Evolutionary conservation across 2,113 vertebrate genomes (phyloP).

Genomic region (Dicentrarchus labrax): DNA sequence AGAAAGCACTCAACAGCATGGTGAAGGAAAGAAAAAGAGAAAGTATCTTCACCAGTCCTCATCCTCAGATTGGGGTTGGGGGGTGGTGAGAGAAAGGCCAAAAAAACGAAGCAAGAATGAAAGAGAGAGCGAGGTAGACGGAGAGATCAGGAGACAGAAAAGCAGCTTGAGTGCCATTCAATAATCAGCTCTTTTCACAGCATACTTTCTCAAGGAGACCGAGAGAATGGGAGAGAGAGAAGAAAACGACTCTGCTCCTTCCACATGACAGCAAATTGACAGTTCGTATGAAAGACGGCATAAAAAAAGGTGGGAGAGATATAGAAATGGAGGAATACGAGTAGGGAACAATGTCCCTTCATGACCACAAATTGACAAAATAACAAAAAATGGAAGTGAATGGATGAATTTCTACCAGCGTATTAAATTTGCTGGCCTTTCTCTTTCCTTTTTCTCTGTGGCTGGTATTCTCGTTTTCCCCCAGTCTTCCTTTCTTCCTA

Average conservation of each 20-base stretch:
- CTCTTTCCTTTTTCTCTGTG: neutral
- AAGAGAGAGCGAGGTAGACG: constrained; percentile 58
- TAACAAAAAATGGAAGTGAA: constrained; percentile 42
- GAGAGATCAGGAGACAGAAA: constrained; percentile 70
- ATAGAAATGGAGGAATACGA: constrained; percentile 22
- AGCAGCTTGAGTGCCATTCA: constrained; percentile 76
- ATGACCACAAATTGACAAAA: constrained; percentile 53
- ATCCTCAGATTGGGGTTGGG: constrained; percentile 58
- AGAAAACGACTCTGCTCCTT: constrained; percentile 58
- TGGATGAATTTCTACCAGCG: neutral
- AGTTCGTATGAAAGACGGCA: constrained; percentile 57
- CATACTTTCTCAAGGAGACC: constrained; percentile 74
- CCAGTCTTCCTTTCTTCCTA: neutral
- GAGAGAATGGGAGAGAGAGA: constrained; percentile 47
- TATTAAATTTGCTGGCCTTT: constrained; percentile 19
- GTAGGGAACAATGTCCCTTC: constrained; percentile 35
- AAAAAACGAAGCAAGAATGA: constrained; percentile 63
- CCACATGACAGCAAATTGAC: constrained; percentile 65
- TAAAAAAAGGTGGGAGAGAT: constrained; percentile 4
- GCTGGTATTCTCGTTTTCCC: neutral
- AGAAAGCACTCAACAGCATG: constrained; percentile 70
- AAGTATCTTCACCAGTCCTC: constrained; percentile 72
- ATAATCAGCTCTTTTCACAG: constrained; percentile 80
- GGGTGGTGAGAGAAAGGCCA: constrained; percentile 25
- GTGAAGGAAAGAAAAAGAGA: constrained; percentile 60